Evolutionary conservation across 2,113 vertebrate species (phyloP), one percentile per base, ranked within the genome.

Genomic region (Chloropsis cyanopogon): DNA sequence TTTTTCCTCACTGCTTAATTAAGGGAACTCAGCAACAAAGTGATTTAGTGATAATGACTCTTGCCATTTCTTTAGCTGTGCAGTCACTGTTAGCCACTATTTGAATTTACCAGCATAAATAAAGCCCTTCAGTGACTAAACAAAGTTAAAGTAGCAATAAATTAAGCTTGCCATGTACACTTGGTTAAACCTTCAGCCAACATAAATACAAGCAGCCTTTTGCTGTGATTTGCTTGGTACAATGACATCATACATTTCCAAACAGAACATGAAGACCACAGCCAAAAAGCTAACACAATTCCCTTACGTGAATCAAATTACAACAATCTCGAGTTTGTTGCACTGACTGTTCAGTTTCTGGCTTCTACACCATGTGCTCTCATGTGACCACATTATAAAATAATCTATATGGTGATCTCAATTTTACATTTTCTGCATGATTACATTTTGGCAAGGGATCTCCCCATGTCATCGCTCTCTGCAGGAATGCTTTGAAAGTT

Each of bases 31-130:
- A 92, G 92, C 97, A 98, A 98, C 96, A 81, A 94, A 96, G 95
- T 98, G 97, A 98, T 98, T 98, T 98, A 98, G 95, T 72, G 71
- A 92, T 97, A 97, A 97, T 96, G 97, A 97, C 97, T 97, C 95
- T 96, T 95, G 95, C 96, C 66, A 86, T 97, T 97, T 96, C 95
- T 97, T 97, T 94, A 97, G 97, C 96, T 97, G 95, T 96, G 92
- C 69, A 93, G 97, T 97, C 97, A 98, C 96, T 97, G 95, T 96
- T 97, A 97, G 94, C 97, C 97, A 97, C 97, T 97, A 96, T 97
- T 97, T 97, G 96, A 97, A 96, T 98, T 97, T 96, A 98, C 96
- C 96, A 96, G 97, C 97, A 98, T 98, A 98, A 98, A 98, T 98
- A 98, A 97, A 97, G 92, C 96, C 95, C 97, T 96, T 97, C 95